These are phyloP conservation scores for Peromyscus leucopus DNA, from an alignment of 2,113 vertebrate genomes.

Conservation along the genomic window DNA sequence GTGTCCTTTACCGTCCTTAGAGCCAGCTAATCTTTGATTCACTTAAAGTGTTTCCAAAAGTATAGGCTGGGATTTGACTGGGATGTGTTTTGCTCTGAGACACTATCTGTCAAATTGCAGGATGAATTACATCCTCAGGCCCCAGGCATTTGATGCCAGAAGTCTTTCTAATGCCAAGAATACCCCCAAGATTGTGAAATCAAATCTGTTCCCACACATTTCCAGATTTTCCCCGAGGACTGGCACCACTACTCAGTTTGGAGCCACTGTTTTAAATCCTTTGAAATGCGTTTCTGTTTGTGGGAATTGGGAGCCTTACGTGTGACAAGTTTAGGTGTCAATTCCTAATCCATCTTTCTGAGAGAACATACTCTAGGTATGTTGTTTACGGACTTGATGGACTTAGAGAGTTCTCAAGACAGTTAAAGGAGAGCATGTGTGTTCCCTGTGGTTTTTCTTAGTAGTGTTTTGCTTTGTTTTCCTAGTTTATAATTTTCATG, in stretches of 20 bases:
- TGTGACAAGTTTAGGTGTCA: not conserved
- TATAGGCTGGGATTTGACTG: not conserved
- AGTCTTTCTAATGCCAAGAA: not conserved
- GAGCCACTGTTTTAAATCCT: not conserved
- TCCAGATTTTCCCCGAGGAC: not conserved
- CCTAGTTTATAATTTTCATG: not conserved
- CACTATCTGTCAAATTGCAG: accelerated
- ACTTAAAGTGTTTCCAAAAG: not conserved
- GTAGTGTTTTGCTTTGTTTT: not conserved
- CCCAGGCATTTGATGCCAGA: not conserved
- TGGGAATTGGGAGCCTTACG: not conserved
- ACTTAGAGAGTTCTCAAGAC: not conserved
- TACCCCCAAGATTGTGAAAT: not conserved
- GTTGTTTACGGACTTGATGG: not conserved
- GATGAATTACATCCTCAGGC: not conserved
- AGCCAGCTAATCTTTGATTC: not conserved
- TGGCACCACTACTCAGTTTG: not conserved
- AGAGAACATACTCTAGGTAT: no score
- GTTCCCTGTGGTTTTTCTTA: not conserved
- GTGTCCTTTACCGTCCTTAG: not conserved
- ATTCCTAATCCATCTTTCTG: not conserved
- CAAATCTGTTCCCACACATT: not conserved
- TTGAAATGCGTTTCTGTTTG: not conserved
- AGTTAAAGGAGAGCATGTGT: not conserved
- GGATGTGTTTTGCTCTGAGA: not conserved